phyloP scores from a whole-genome alignment of 1,140 invertebrate genomes.

The Neodiprion fabricii region DNA sequence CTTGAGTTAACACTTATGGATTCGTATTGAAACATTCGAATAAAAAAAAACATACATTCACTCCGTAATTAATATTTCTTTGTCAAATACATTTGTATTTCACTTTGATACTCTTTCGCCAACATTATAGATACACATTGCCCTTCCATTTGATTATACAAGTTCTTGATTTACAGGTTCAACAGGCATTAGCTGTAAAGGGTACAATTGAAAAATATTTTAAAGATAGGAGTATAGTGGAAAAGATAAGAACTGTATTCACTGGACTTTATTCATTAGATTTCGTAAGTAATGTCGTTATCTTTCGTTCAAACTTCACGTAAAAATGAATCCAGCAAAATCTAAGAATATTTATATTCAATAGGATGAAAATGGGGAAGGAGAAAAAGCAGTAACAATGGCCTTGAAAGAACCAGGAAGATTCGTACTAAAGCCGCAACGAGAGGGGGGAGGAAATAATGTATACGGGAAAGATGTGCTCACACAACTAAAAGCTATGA shows the following conservation, averaged over 20 bases:
- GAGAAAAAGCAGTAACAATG: conserved; percentile 78
- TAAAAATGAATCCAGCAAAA: no score
- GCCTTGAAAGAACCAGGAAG: conserved; percentile 80
- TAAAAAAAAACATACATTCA: no score
- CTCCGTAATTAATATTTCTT: no score
- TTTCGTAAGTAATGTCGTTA: conserved; percentile 51
- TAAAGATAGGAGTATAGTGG: conserved; percentile 40
- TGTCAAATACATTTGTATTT: no score
- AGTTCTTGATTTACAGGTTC: conserved; percentile 61
- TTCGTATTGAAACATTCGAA: no score
- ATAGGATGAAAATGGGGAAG: conserved; percentile 63
- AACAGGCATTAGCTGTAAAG: conserved; percentile 80
- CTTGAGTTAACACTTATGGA: no score
- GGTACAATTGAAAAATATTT: conserved; percentile 78
- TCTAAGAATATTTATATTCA: no score
- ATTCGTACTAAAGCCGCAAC: conserved; percentile 94
- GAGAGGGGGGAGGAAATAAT: conserved; percentile 97
- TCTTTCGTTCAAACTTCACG: background rate
- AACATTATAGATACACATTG: no score
- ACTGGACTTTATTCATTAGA: conserved; percentile 89
- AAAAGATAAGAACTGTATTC: conserved; percentile 79
- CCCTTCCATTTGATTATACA: background rate
- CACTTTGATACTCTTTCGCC: no score
- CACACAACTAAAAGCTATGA: conserved; percentile 69
- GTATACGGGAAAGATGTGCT: conserved; percentile 85